phyloP scores from a whole-genome alignment of 2,797 vertebrate species.

The Alfaro cultratus region DNA sequence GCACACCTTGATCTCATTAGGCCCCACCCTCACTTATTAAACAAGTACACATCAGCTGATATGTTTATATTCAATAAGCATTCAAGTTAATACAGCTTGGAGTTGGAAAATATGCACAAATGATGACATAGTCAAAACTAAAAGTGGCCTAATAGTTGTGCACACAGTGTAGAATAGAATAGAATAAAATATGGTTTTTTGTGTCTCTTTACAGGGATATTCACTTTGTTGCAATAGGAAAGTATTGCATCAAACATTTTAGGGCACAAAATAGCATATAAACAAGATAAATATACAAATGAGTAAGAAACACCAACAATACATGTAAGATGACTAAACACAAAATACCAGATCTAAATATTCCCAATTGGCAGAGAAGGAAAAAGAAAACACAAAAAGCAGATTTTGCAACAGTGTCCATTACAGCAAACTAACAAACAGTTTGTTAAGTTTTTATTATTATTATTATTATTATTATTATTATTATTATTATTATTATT shows the following conservation, averaged over 20 bases:
- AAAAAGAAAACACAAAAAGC: background rate
- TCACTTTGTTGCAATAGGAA: background rate
- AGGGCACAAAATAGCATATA: background rate
- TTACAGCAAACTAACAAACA: background rate
- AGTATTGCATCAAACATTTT: background rate
- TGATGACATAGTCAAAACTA: too few species aligned
- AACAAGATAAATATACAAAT: background rate
- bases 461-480: too few species aligned
- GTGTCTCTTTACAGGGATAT: background rate
- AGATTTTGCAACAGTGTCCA: background rate
- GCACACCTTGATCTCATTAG: too few species aligned
- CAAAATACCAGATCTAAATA: background rate
- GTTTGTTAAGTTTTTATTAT: too few species aligned
- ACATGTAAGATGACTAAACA: background rate
- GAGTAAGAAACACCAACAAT: background rate
- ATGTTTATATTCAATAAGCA: too few species aligned
- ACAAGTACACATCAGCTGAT: too few species aligned
- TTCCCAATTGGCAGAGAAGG: background rate
- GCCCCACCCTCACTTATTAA: too few species aligned
- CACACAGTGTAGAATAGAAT: background rate
- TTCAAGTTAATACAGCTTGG: too few species aligned
- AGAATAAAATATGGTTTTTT: background rate
- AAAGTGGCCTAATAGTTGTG: too few species aligned
- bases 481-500: too few species aligned
- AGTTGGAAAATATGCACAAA: too few species aligned